These are phyloP conservation scores for Trematomus loennbergii DNA, from an alignment of 2,113 vertebrate species.

Conservation along the genomic window DNA sequence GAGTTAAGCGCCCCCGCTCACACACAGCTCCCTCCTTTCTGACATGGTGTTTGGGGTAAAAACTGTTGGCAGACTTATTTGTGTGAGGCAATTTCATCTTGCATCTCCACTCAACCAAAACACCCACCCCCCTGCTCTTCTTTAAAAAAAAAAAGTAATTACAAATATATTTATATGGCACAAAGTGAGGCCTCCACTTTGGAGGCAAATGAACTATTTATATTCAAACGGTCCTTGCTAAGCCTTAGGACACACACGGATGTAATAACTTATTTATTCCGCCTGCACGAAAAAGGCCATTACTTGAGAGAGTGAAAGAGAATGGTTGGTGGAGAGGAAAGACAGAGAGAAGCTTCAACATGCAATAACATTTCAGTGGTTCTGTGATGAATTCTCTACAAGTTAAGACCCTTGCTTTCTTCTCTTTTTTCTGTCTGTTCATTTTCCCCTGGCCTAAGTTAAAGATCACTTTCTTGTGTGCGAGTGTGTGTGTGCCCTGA, in stretches of 20 bases:
- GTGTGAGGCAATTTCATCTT: slow-evolving; percentile 61
- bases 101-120: slow-evolving; percentile 67
- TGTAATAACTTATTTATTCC: slow-evolving; percentile 76
- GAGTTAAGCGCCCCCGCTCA: not conserved
- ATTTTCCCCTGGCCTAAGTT: slow-evolving; percentile 52
- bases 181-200: slow-evolving; percentile 39
- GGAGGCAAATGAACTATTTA: slow-evolving; percentile 75
- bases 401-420: slow-evolving; percentile 60
- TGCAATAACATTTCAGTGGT: slow-evolving; percentile 63
- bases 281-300: slow-evolving; percentile 60
- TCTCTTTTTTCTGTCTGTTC: slow-evolving; percentile 54
- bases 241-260: slow-evolving; percentile 70
- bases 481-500: slow-evolving; percentile 22
- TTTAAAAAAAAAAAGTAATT: slow-evolving; percentile 45
- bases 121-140: slow-evolving; percentile 44
- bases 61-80: slow-evolving; percentile 49
- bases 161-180: slow-evolving; percentile 63
- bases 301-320: slow-evolving; percentile 37
- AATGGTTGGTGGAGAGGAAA: slow-evolving; percentile 22
- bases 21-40: slow-evolving; percentile 23
- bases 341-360: slow-evolving; percentile 40
- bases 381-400: slow-evolving; percentile 57
- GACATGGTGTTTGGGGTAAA: slow-evolving; percentile 33
- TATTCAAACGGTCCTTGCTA: slow-evolving; percentile 71
- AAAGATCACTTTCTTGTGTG: slow-evolving; percentile 55